A percentile compares a stretch with the other conserved stretches of the same genome.
Evolutionary conservation across 2,113 vertebrate species (phyloP).

Genomic region (Bagarius yarrelli): DNA sequence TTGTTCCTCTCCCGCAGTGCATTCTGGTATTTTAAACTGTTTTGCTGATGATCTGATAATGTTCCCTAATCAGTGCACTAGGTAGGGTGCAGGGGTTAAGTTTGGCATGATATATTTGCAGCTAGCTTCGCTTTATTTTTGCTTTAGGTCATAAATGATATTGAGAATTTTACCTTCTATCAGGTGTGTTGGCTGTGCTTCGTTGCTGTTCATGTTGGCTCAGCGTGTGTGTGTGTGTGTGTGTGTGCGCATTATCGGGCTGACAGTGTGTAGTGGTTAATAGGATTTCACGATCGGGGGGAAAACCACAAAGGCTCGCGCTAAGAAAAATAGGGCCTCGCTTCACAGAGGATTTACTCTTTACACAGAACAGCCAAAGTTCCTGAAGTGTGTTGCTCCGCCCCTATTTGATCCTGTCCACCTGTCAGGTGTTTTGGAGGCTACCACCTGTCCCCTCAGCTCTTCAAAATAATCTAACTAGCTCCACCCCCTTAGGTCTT

Average conservation of each 20-base stretch:
- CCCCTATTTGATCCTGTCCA: not conserved
- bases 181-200: constrained; percentile 17
- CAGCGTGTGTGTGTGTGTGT: constrained; percentile 39
- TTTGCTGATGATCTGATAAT: not conserved
- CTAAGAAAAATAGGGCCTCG: constrained; percentile 65
- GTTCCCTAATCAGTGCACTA: not conserved
- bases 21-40: not conserved
- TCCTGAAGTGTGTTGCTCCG: not conserved
- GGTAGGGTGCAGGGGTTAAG: not conserved
- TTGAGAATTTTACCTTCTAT: constrained; percentile 21
- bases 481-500: not conserved
- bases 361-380: not conserved
- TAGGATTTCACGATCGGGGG: constrained; percentile 70
- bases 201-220: constrained; percentile 33
- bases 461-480: not conserved
- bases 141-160: constrained; percentile 4
- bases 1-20: not conserved
- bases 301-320: constrained; percentile 55
- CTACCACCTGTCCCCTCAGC: not conserved
- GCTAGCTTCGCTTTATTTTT: constrained; percentile 14
- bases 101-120: not conserved
- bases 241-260: constrained; percentile 59
- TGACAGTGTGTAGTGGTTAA: constrained; percentile 63
- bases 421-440: not conserved
- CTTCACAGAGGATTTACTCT: constrained; percentile 62